Conservation (phyloP, 2,888 invertebrate genomes). For the Zhuqinia jingwanae region DNA sequence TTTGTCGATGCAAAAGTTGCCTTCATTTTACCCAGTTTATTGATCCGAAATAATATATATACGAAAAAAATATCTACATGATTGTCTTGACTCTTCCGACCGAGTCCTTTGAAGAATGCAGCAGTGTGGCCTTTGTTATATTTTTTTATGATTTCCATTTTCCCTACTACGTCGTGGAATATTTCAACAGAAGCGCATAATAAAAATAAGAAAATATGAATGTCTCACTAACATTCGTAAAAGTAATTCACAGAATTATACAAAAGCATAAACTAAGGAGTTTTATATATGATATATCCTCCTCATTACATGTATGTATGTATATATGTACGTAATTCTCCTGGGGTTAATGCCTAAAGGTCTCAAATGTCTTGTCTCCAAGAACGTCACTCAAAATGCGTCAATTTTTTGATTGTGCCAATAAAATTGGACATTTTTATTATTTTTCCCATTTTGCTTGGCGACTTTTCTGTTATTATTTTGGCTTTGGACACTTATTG, state of each 20-base stretch:
- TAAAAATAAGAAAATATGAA: background rate
- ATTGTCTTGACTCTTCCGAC: background rate
- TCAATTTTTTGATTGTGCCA: constrained; percentile 48
- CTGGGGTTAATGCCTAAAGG: constrained; percentile 12
- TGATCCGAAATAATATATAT: background rate
- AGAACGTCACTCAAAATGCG: constrained; percentile 41
- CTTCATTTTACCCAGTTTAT: background rate
- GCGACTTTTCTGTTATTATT: background rate
- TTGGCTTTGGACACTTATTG: too few species aligned
- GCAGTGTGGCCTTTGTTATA: background rate
- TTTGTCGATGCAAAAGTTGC: background rate
- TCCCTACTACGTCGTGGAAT: background rate
- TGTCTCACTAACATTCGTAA: background rate
- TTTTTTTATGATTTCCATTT: background rate
- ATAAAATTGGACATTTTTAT: constrained; percentile 55
- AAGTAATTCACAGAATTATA: background rate
- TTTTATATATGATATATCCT: background rate
- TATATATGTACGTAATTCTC: constrained; percentile 9
- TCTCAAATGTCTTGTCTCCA: constrained; percentile 6
- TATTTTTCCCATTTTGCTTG: constrained; percentile 5
- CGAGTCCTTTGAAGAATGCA: too few species aligned
- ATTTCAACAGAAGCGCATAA: background rate
- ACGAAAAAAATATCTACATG: background rate
- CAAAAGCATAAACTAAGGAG: background rate
- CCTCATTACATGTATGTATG: background rate